Base-by-base conservation (phyloP, 2,888 invertebrate species). In the Perithous albicinctus region DNA sequence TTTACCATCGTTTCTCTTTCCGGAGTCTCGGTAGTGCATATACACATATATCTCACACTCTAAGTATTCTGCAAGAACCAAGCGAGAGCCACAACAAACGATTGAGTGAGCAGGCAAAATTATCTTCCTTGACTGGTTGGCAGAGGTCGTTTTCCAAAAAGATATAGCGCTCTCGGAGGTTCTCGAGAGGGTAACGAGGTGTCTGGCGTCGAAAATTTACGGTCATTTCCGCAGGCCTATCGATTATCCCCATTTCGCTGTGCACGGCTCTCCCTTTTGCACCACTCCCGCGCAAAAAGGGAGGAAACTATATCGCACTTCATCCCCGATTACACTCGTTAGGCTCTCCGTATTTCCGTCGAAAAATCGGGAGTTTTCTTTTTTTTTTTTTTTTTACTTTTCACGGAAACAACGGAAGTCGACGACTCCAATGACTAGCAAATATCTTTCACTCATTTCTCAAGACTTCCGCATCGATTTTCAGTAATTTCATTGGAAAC, bases 151-250 rank as follows among this genome's bases (percentile, higher is more conserved):
- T 77, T 76, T 61, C 38, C 5, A 48, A 61, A 77, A 51, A 23
- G 43, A 46, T 59, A 38, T 23, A 54, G n/a, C 29, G 20, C 51
- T 56, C 64, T 32, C 41, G 43, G 18, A 35, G 59, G 12, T 51
- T 59, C 59, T 80, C 67, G 66, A 76, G 61, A 76, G 59, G 48
- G 59, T 72, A 76, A 76, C 70, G 75, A 70, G 72, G 66, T 69
- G 80, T 77, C 73, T 61, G 67, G 29, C 15, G 64, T 56, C 41
- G 43, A 67, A 81, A 77, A 77, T 77, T 73, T 81, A 69, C 77
- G 77, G 80, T 77, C 73, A 73, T 67, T 81, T 81, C 73, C 80
- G 67, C 77, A 77, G 72, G 26, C 73, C 72, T 66, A 73, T 73
- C 72, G 72, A 77, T 81, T 81, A 81, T 77, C 76, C 70, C n/a